These are phyloP conservation scores for Sminthurides bifidus DNA, from an alignment of 1,140 invertebrate genomes.

Conservation along the genomic window DNA sequence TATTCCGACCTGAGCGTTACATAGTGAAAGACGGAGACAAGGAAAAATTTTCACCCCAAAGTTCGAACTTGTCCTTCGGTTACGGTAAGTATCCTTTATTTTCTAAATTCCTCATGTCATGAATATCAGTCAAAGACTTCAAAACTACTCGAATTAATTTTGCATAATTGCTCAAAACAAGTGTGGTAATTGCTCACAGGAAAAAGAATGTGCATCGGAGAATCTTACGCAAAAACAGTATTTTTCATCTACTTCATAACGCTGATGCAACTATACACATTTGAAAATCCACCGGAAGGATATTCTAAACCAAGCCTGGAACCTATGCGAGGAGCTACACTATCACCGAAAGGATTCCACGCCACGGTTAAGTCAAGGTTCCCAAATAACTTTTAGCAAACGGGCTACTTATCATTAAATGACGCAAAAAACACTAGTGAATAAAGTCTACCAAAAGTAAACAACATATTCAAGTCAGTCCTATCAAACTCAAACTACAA, in stretches of 20 bases:
- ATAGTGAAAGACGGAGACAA: constrained; percentile 50
- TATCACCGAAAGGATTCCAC: constrained; percentile 1
- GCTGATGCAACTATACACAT: constrained; percentile 12
- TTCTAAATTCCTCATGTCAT: too few relatives aligned
- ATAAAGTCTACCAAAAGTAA: too few relatives aligned
- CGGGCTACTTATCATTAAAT: too few relatives aligned
- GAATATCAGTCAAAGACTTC: too few relatives aligned
- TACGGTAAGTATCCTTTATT: too few relatives aligned
- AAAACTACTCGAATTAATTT: not conserved
- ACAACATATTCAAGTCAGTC: too few relatives aligned
- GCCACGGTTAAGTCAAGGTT: too few relatives aligned
- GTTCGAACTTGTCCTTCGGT: constrained; percentile 7
- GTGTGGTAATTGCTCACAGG: constrained; percentile 6
- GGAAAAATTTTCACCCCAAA: constrained; percentile 11
- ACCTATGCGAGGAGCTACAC: not conserved
- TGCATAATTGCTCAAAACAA: not conserved
- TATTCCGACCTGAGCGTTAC: constrained; percentile 64
- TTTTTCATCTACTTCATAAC: constrained; percentile 13
- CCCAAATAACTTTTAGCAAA: too few relatives aligned
- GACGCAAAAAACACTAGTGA: not conserved
- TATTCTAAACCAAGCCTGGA: constrained; percentile 9
- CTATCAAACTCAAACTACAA: too few relatives aligned
- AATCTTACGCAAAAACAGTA: constrained; percentile 11
- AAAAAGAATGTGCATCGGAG: constrained; percentile 6
- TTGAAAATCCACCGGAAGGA: constrained; percentile 10